A percentile compares a stretch with the other conserved stretches of the same genome.
These are phyloP conservation scores for Clytia hemisphaerica DNA, from an alignment of 30 jellyfish, hydroid and myxozoan genomes.

Conservation along the genomic window DNA sequence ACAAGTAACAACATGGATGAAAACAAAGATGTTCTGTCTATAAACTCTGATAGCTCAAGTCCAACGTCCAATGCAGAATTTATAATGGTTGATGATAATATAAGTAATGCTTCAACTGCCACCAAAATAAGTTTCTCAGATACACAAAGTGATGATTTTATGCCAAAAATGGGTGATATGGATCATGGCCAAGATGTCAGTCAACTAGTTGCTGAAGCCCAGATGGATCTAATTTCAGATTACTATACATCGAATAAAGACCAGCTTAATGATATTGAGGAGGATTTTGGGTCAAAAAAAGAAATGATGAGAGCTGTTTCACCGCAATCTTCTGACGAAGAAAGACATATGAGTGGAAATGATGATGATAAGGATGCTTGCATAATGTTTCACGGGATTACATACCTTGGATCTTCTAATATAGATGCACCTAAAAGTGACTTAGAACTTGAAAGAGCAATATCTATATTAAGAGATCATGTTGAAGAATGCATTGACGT, in stretches of 20 bases:
- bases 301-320: slow-evolving; percentile 1
- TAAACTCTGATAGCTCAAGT: too few species aligned
- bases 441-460: slow-evolving; percentile 65
- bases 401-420: slow-evolving; percentile 82
- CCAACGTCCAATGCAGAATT: too few species aligned
- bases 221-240: slow-evolving; percentile 43
- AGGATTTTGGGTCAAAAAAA: background rate
- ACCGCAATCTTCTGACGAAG: slow-evolving; percentile 14
- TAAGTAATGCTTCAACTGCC: too few species aligned
- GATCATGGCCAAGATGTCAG: slow-evolving; percentile 76
- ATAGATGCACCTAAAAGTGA: slow-evolving; percentile 87
- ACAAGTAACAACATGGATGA: too few species aligned
- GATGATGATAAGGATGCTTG: slow-evolving; percentile 56
- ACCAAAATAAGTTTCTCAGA: too few species aligned
- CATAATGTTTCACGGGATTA: slow-evolving; percentile 54
- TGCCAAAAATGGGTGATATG: slow-evolving; percentile 57
- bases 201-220: slow-evolving; percentile 87
- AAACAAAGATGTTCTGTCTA: too few species aligned
- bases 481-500: slow-evolving; percentile 43
- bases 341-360: slow-evolving; percentile 15
- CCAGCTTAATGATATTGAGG: background rate
- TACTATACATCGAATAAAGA: slow-evolving; percentile 1
- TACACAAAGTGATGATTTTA: slow-evolving; percentile 44
- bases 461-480: slow-evolving; percentile 64
- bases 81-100: too few species aligned